These are phyloP conservation scores for Corythornis vintsioides DNA, from an alignment of 2,113 vertebrate species.

Conservation along the genomic window DNA sequence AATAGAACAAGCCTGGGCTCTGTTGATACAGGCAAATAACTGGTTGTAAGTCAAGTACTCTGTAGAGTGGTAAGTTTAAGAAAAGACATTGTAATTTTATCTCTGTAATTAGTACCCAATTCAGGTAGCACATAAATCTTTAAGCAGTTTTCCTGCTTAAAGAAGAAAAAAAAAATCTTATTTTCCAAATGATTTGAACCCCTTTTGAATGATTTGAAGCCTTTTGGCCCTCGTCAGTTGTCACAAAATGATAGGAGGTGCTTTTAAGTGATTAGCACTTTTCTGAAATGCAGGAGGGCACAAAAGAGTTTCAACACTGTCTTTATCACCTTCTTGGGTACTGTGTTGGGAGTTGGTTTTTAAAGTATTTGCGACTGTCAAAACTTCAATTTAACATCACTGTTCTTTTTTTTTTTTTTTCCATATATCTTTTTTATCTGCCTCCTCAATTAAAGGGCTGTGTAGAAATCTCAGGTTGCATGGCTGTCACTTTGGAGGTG, in stretches of 20 bases:
- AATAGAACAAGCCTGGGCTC: not conserved
- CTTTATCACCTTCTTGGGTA: not conserved
- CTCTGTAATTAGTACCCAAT: conserved; percentile 5
- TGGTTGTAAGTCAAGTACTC: conserved; percentile 27
- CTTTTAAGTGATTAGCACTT: not conserved
- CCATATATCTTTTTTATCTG: not conserved
- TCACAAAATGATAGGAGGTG: conserved; percentile 3
- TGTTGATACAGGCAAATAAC: conserved; percentile 41
- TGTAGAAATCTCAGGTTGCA: not conserved
- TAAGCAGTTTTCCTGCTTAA: not conserved
- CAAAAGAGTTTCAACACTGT: not conserved
- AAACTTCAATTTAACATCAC: not conserved
- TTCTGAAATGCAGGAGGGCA: not conserved
- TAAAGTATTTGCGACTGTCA: conserved; percentile 30
- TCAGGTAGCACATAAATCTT: not conserved
- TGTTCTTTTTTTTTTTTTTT: not conserved
- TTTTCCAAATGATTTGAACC: not conserved
- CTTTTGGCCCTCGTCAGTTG: not conserved
- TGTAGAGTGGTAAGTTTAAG: not conserved
- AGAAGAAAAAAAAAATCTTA: not conserved
- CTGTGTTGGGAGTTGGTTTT: not conserved
- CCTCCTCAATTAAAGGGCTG: not conserved
- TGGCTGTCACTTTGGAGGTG: not conserved
- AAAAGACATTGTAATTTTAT: not conserved
- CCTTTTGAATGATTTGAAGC: too few relatives aligned